Evolutionary conservation across 2,888 invertebrate species (phyloP).

Genomic region (Caenorhabditis sp.): DNA sequence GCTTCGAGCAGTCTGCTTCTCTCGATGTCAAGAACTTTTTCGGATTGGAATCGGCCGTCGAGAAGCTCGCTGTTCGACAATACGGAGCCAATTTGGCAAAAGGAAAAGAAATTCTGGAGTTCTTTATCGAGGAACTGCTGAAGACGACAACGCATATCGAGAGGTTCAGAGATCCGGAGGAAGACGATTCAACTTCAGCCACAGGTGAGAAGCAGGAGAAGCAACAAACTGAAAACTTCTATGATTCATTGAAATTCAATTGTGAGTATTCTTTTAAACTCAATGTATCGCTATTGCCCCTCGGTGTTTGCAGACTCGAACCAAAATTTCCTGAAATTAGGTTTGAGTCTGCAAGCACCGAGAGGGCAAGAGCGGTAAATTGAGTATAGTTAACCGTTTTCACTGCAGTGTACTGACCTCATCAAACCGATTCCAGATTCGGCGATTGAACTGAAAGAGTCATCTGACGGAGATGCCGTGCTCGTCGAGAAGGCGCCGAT

Average conservation of each 20-base stretch:
- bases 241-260: no score
- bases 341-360: not conserved
- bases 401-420: constrained; percentile 31
- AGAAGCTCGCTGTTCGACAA: constrained; percentile 95
- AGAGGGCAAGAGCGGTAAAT: not conserved
- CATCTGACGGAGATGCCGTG: constrained; percentile 37
- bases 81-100: constrained; percentile 90
- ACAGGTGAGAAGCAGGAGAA: constrained; percentile 35
- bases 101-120: constrained; percentile 95
- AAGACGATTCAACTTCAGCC: constrained; percentile 31
- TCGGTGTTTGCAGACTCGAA: no score
- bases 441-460: constrained; percentile 49
- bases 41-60: constrained; percentile 93
- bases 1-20: constrained; percentile 93
- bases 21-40: constrained; percentile 95
- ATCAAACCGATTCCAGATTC: constrained; percentile 40
- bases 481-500: constrained; percentile 17
- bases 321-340: no score
- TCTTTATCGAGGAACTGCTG: constrained; percentile 87
- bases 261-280: no score
- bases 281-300: no score
- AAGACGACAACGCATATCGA: constrained; percentile 80
- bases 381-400: not conserved
- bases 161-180: constrained; percentile 41
- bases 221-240: no score